These are phyloP conservation scores for Lycodopsis pacificus DNA, from an alignment of 2,797 vertebrate genomes.

Conservation along the genomic window DNA sequence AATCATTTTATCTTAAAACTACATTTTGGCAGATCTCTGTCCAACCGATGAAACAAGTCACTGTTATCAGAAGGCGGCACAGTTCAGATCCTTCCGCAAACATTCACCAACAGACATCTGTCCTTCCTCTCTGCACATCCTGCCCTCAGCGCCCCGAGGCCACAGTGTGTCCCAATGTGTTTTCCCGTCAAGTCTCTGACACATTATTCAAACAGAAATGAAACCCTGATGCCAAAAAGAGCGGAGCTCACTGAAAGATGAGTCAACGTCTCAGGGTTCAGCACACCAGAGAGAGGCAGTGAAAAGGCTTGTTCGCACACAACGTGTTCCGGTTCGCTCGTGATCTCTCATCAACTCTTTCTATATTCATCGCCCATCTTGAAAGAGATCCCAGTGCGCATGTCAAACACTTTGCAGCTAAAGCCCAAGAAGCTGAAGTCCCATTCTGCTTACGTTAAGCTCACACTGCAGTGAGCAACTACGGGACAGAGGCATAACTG, in stretches of 20 bases:
- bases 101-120: constrained; percentile 35
- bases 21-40: constrained; percentile 14
- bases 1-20: too few species aligned
- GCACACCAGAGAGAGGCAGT: neutral
- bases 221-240: neutral
- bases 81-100: constrained; percentile 32
- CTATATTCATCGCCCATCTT: constrained; percentile 8
- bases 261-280: neutral
- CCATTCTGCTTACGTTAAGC: constrained; percentile 38
- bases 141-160: constrained; percentile 29
- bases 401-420: constrained; percentile 41
- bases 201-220: neutral
- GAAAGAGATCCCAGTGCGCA: constrained; percentile 14
- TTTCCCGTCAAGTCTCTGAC: constrained; percentile 53
- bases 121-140: constrained; percentile 62
- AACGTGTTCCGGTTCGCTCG: neutral
- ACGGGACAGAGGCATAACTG: constrained; percentile 7
- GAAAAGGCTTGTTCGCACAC: neutral
- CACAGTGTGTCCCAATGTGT: constrained; percentile 23
- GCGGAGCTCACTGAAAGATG: neutral
- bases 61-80: constrained; percentile 22
- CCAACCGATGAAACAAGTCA: constrained; percentile 8
- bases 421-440: constrained; percentile 29
- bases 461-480: constrained; percentile 24
- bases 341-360: constrained; percentile 8